Base-by-base conservation (phyloP, 2,888 invertebrate species). In the Harmothoe impar region DNA sequence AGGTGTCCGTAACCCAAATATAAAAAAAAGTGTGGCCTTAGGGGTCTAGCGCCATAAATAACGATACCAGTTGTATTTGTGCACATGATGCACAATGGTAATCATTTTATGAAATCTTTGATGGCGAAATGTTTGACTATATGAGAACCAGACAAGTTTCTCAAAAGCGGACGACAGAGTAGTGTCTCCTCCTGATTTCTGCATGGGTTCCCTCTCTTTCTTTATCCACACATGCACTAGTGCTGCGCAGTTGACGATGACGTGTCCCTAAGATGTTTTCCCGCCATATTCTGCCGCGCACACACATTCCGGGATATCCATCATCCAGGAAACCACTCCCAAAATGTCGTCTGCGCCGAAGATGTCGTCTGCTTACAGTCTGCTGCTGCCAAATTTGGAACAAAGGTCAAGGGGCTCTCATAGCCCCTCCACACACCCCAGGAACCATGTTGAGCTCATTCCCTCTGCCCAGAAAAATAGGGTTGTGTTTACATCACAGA, bases 301-400 rank as follows among this genome's bases (percentile, higher is more conserved):
- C 31, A 25, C 72, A 81, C 81, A 81, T 81, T 81, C 81, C 81
- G 15, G 23, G 43, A 20, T 81, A 81, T 81, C 81, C 33, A 81
- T 81, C 81, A 81, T 81, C 81, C 81, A 81, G 81, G 81, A 81
- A 81, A 35, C 81, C 81, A 20, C 43, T 81, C 23, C 81, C 81
- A 81, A 43, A 35, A 35, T 81, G 81, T 81, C 81, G 81, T 81
- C 81, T 81, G 81, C 43, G 43, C 10, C 43, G 10, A 43, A 10
- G 5, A 43, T 43, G 43, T 43, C 43, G 43, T 43, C 43, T 43
- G 43, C 43, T 43, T 43, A 43, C 43, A 43, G 43, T 43, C 43
- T 43, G 43, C 43, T 43, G 43, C 23, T 33, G 31, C 81, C 81
- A 81, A 33, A 43, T 81, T 81, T 17, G 81, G 43, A 81, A 81